phyloP scores from a whole-genome alignment of 2,888 invertebrate genomes.

The Melipona bicolor region DNA sequence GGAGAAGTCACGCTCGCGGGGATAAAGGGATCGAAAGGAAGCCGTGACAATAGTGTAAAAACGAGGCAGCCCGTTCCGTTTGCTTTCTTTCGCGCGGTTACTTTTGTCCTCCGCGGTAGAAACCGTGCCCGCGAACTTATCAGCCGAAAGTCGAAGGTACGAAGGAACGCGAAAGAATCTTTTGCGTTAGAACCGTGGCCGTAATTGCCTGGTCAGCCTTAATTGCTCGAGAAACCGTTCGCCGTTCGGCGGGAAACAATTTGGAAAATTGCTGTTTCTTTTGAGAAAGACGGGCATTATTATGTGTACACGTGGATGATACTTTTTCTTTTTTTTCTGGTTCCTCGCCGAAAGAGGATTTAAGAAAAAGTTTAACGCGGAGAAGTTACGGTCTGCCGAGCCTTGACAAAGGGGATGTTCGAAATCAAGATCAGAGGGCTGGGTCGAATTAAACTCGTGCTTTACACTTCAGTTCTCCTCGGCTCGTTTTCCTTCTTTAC shows the following conservation, averaged over 20 bases:
- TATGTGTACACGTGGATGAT: no score
- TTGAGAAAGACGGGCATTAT: background rate
- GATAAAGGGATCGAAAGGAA: slow-evolving; percentile 51
- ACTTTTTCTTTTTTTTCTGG: background rate
- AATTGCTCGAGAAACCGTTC: background rate
- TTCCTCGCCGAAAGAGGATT: background rate
- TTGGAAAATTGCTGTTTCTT: background rate
- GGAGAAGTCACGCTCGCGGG: slow-evolving; percentile 34
- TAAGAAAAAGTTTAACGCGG: background rate
- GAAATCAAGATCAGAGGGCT: slow-evolving; percentile 17
- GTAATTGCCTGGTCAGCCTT: slow-evolving; percentile 4
- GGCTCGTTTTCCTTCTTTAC: slow-evolving; percentile 9
- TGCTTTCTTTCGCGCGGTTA: slow-evolving; percentile 27
- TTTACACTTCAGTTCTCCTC: slow-evolving; percentile 17
- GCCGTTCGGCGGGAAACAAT: background rate
- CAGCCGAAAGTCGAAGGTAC: slow-evolving; percentile 8
- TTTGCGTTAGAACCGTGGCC: background rate
- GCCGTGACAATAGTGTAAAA: slow-evolving; percentile 40
- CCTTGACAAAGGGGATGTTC: slow-evolving; percentile 16
- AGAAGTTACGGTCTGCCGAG: slow-evolving; percentile 4
- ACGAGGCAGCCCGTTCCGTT: slow-evolving; percentile 29
- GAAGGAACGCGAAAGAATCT: slow-evolving; percentile 12
- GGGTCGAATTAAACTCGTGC: slow-evolving; percentile 16
- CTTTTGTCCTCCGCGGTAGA: slow-evolving; percentile 26
- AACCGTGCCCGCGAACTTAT: slow-evolving; percentile 23